Percentiles rank a stretch among this genome's conserved stretches.
These are phyloP conservation scores for Elegia similella DNA, from an alignment of 2,888 invertebrate genomes.

Conservation along the genomic window DNA sequence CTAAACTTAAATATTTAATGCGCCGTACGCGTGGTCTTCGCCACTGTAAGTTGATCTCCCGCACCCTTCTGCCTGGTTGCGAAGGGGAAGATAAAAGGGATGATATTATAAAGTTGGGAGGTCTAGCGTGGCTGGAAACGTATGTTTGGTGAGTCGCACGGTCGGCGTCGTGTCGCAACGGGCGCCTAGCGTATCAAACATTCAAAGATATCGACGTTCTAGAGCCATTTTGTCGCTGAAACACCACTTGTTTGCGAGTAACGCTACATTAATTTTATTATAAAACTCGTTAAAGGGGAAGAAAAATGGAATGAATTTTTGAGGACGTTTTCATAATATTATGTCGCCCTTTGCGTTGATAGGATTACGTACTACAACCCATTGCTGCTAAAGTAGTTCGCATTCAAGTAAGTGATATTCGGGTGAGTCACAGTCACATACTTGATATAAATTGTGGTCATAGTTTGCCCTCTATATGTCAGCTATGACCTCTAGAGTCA, in stretches of 20 bases:
- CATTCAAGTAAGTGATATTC: too few species aligned
- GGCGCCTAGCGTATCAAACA: conserved; percentile 44
- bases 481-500: too few species aligned
- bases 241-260: conserved; percentile 40
- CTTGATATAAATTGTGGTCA: too few species aligned
- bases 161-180: conserved; percentile 31
- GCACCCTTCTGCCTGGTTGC: conserved; percentile 14
- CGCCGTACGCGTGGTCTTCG: conserved; percentile 31
- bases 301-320: conserved; percentile 30
- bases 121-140: conserved; percentile 29
- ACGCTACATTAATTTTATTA: conserved; percentile 46
- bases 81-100: conserved; percentile 14
- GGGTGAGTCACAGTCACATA: too few species aligned
- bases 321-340: conserved; percentile 16
- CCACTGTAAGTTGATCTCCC: conserved; percentile 29
- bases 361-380: neutral
- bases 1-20: conserved; percentile 42
- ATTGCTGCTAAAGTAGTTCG: neutral
- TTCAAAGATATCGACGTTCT: conserved; percentile 50
- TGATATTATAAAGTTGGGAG: conserved; percentile 21
- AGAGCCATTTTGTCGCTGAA: conserved; percentile 44
- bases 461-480: too few species aligned
- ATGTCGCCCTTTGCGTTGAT: conserved; percentile 1
- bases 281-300: conserved; percentile 33
- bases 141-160: conserved; percentile 31